phyloP scores from a whole-genome alignment of 2,888 invertebrate genomes.

The Agrotis segetum region DNA sequence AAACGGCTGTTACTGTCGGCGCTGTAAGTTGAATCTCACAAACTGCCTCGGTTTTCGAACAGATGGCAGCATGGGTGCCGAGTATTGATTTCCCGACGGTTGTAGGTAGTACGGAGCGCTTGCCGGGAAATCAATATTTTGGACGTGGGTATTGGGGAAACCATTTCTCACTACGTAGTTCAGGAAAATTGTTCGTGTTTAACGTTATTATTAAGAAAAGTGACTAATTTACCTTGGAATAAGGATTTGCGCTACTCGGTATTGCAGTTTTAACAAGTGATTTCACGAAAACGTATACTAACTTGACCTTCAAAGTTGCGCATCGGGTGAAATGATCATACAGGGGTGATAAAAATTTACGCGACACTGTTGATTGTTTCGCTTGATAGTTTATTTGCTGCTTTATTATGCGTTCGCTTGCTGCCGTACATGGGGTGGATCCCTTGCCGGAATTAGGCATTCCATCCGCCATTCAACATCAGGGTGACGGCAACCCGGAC shows the following conservation, averaged over 20 bases:
- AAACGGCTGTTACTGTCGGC: background rate
- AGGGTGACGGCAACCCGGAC: conserved; percentile 81
- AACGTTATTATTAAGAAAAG: conserved; percentile 22
- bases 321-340: conserved; percentile 78
- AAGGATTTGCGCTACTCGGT: conserved; percentile 36
- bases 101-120: conserved; percentile 61
- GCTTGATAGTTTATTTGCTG: conserved; percentile 88
- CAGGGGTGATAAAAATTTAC: conserved; percentile 83
- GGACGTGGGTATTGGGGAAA: conserved; percentile 76
- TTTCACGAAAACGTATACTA: conserved; percentile 40
- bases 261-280: conserved; percentile 43
- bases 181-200: conserved; percentile 64
- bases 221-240: conserved; percentile 33
- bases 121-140: conserved; percentile 85
- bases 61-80: conserved; percentile 81
- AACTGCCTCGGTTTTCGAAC: conserved; percentile 44
- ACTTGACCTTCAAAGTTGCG: conserved; percentile 66
- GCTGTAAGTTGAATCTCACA: background rate
- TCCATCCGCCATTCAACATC: conserved; percentile 79
- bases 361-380: conserved; percentile 79
- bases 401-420: conserved; percentile 89
- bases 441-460: conserved; percentile 86
- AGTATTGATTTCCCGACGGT: conserved; percentile 85
- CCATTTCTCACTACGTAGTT: conserved; percentile 73
- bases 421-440: conserved; percentile 85